Evolutionary conservation across 2,113 vertebrate species (phyloP).

Genomic region (Toxostoma redivivum): DNA sequence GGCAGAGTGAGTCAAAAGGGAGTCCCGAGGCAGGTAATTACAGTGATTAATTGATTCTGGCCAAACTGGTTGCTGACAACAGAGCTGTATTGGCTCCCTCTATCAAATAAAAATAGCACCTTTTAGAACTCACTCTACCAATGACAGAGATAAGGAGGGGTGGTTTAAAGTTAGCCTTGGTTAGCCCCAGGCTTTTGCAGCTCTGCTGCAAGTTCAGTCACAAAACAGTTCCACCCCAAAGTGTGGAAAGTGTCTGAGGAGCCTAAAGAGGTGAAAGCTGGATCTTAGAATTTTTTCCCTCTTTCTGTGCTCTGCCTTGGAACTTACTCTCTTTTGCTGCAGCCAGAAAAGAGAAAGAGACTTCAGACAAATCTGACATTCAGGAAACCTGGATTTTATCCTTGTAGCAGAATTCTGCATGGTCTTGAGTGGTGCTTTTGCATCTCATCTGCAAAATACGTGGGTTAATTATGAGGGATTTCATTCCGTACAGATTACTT

Average conservation of each 20-base stretch:
- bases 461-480: neutral
- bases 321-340: neutral
- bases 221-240: neutral
- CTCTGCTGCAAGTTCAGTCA: neutral
- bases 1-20: neutral
- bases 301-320: neutral
- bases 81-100: neutral
- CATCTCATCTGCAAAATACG: neutral
- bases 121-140: conserved; percentile 16
- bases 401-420: neutral
- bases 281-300: neutral
- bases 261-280: neutral
- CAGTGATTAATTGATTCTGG: neutral
- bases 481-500: neutral
- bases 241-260: neutral
- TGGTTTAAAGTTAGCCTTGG: neutral
- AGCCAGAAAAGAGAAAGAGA: neutral
- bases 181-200: neutral
- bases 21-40: conserved; percentile 30
- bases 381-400: neutral
- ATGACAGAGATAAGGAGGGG: neutral
- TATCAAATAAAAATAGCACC: neutral
- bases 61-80: neutral
- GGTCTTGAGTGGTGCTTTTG: neutral
- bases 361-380: neutral